These are phyloP conservation scores for Drosophila vallismaia DNA, from an alignment of 2,888 invertebrate genomes.

Conservation along the genomic window DNA sequence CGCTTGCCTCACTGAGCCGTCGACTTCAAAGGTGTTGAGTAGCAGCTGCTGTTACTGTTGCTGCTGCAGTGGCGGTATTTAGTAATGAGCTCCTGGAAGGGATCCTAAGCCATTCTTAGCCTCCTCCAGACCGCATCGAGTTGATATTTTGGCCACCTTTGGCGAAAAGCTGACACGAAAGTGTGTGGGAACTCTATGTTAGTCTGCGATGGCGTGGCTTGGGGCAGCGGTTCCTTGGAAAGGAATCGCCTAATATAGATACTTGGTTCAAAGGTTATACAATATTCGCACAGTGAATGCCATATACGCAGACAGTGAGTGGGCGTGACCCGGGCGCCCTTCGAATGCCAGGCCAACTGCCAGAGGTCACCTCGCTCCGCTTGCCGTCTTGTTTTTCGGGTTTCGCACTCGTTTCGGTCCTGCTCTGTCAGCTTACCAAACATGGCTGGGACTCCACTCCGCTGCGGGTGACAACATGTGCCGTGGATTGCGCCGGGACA, in stretches of 20 bases:
- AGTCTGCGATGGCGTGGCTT: neutral
- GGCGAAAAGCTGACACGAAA: conserved; percentile 1
- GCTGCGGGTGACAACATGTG: conserved; percentile 31
- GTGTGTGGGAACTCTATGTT: conserved; percentile 5
- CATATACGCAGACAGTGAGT: conserved; percentile 35
- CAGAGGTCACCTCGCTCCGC: conserved; percentile 27
- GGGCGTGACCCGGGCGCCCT: conserved; percentile 50
- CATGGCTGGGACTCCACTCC: conserved; percentile 47
- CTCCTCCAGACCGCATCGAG: no score
- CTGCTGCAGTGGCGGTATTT: conserved; percentile 54
- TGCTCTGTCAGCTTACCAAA: conserved; percentile 67
- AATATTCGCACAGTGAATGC: conserved; percentile 20
- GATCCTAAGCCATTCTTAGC: conserved; percentile 28
- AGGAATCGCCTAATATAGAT: neutral
- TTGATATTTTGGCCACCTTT: conserved; percentile 28
- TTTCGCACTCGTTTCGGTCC: conserved; percentile 23
- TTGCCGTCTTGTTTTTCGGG: conserved; percentile 25
- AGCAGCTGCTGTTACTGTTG: conserved; percentile 44
- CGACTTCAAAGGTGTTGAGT: conserved; percentile 60
- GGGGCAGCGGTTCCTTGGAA: neutral
- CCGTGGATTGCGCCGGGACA: conserved; percentile 18
- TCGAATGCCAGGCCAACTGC: conserved; percentile 37
- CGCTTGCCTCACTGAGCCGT: conserved; percentile 1
- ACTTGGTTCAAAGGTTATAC: conserved; percentile 5
- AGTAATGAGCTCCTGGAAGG: conserved; percentile 53